phyloP scores from a whole-genome alignment of 2,113 vertebrate species.

The Bothrops jararaca region DNA sequence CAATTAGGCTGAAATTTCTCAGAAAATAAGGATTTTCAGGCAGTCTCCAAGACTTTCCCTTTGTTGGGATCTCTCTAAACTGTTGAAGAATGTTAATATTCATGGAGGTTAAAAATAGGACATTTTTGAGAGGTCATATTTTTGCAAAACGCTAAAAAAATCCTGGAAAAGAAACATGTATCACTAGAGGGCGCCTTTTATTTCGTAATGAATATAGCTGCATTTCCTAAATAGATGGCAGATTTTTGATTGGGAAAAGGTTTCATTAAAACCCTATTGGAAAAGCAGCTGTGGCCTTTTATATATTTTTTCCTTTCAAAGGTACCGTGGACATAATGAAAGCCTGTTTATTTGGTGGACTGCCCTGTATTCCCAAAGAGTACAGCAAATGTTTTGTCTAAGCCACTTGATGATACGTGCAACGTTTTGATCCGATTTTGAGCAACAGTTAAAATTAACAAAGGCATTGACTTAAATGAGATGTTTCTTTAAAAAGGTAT shows the following conservation, averaged over 20 bases:
- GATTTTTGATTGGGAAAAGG: fast-evolving
- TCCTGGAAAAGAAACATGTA: background rate
- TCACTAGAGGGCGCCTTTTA: constrained; percentile 50
- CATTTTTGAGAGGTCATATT: background rate
- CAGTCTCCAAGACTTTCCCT: background rate
- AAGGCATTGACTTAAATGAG: background rate
- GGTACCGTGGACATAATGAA: background rate
- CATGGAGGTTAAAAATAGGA: background rate
- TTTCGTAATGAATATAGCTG: background rate
- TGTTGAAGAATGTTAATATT: background rate
- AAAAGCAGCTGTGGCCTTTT: background rate
- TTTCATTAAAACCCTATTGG: fast-evolving
- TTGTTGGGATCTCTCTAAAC: background rate
- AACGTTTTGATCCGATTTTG: background rate
- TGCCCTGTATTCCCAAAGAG: background rate
- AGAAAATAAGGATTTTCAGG: background rate
- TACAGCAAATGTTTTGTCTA: background rate
- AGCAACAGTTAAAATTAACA: background rate
- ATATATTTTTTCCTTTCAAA: background rate
- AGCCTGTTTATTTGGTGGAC: background rate
- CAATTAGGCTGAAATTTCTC: background rate
- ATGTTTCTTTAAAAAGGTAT: background rate
- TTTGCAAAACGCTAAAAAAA: background rate
- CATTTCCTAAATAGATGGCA: background rate
- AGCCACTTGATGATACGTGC: background rate